Percentiles rank a stretch among this genome's conserved stretches.
Evolutionary conservation across 2,113 vertebrate genomes (phyloP).

Genomic region (Rattus rattus): DNA sequence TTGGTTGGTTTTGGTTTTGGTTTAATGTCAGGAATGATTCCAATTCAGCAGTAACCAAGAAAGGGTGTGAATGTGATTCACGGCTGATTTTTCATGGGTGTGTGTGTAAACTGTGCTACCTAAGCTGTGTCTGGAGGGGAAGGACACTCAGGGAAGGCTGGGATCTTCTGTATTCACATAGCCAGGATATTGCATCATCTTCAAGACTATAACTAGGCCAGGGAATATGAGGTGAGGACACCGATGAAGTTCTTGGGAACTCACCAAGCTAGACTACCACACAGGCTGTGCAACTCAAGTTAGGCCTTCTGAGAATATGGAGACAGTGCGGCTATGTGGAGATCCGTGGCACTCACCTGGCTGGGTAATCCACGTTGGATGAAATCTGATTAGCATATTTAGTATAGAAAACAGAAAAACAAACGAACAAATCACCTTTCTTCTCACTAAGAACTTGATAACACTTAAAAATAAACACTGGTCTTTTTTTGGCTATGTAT

Average conservation of each 20-base stretch:
- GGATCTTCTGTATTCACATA: neutral
- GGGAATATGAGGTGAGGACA: neutral
- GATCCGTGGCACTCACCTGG: neutral
- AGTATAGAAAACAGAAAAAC: neutral
- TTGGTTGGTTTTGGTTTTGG: neutral
- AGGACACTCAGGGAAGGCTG: neutral
- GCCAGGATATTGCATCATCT: neutral
- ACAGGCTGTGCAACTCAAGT: neutral
- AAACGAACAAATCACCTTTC: neutral
- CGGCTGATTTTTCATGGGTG: neutral
- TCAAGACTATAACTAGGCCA: neutral
- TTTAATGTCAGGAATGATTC: neutral
- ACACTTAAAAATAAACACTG: neutral
- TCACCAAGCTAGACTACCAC: neutral
- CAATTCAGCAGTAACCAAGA: neutral
- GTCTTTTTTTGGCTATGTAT: neutral
- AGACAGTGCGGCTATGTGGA: neutral
- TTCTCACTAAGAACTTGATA: neutral
- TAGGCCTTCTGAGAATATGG: neutral
- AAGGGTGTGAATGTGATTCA: neutral
- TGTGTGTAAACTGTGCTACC: neutral
- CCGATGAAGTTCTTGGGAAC: neutral
- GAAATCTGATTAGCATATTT: conserved; percentile 6
- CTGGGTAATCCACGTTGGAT: neutral
- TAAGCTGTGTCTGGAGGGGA: neutral